Evolutionary conservation across 2,888 invertebrate genomes (phyloP).

Genomic region (Sepiola atlantica): DNA sequence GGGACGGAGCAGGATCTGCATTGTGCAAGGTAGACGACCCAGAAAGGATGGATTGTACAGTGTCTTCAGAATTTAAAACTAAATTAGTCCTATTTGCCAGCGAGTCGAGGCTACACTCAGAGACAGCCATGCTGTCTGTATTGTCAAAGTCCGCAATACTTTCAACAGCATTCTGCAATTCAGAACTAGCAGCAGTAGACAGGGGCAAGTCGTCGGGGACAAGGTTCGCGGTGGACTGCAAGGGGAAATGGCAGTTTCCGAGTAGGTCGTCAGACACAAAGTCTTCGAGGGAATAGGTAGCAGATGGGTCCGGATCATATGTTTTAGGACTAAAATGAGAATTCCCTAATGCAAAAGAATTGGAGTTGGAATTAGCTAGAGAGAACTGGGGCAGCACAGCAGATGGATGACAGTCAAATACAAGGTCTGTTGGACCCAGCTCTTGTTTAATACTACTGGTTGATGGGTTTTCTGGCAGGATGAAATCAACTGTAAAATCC

Average conservation of each 20-base stretch:
- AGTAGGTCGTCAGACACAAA: slow-evolving; percentile 44
- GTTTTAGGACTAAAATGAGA: slow-evolving; percentile 43
- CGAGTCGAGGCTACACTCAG: slow-evolving; percentile 39
- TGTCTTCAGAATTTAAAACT: slow-evolving; percentile 37
- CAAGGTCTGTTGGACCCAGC: neutral
- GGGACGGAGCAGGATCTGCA: neutral
- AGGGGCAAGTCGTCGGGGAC: slow-evolving; percentile 44
- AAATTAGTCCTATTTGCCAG: slow-evolving; percentile 45
- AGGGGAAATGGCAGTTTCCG: slow-evolving; percentile 32
- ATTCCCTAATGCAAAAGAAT: slow-evolving; percentile 39
- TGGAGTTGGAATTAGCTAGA: slow-evolving; percentile 40
- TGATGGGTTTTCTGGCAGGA: slow-evolving; percentile 45
- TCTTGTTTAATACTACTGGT: slow-evolving; percentile 38
- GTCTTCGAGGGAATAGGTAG: slow-evolving; percentile 45
- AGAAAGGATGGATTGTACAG: slow-evolving; percentile 44
- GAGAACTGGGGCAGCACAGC: slow-evolving; percentile 34
- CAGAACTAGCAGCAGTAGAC: slow-evolving; percentile 39
- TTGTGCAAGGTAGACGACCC: slow-evolving; percentile 35
- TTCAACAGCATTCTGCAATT: slow-evolving; percentile 49
- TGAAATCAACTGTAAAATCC: slow-evolving; percentile 47
- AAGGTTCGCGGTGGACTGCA: neutral
- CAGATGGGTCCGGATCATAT: slow-evolving; percentile 43
- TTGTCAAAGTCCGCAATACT: slow-evolving; percentile 51
- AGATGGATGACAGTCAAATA: slow-evolving; percentile 15
- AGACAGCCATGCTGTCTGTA: slow-evolving; percentile 46